phyloP scores from a whole-genome alignment of 2,113 vertebrate genomes.

The Chelonoidis abingdonii region DNA sequence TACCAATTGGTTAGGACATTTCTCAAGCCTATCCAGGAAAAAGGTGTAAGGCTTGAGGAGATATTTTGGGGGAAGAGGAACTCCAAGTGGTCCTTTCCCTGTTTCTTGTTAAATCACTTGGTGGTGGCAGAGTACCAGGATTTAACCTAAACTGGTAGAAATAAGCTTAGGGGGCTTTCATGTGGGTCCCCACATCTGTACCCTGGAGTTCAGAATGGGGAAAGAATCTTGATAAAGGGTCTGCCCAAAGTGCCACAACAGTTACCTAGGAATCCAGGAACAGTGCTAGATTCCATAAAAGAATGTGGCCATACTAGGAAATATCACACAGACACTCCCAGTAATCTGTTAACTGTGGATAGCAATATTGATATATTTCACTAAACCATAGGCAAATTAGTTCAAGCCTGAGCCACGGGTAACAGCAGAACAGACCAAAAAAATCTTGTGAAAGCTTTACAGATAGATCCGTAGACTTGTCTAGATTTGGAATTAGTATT shows the following conservation, averaged over 20 bases:
- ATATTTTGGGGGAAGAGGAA: too few species aligned
- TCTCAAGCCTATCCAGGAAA: too few species aligned
- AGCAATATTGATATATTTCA: background rate
- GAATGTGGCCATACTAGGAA: background rate
- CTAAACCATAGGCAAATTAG: background rate
- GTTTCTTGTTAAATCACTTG: too few species aligned
- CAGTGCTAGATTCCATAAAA: background rate
- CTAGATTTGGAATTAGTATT: background rate
- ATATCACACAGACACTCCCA: background rate
- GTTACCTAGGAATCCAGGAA: background rate
- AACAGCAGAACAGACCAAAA: background rate
- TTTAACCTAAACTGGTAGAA: too few species aligned
- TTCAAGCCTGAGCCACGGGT: background rate
- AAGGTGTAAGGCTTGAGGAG: too few species aligned
- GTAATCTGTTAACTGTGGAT: background rate
- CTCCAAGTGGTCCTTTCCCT: too few species aligned
- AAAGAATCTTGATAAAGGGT: background rate
- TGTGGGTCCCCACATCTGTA: too few species aligned
- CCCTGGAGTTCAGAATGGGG: too few species aligned
- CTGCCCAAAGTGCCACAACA: background rate
- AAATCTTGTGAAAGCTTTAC: background rate
- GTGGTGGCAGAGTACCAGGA: too few species aligned
- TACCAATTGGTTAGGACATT: too few species aligned
- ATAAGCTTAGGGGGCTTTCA: too few species aligned
- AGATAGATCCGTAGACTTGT: background rate